Percentiles rank a stretch among this genome's conserved stretches.
Conservation (phyloP, 2,888 invertebrate species). For the Lordiphosa fenestrarum region DNA sequence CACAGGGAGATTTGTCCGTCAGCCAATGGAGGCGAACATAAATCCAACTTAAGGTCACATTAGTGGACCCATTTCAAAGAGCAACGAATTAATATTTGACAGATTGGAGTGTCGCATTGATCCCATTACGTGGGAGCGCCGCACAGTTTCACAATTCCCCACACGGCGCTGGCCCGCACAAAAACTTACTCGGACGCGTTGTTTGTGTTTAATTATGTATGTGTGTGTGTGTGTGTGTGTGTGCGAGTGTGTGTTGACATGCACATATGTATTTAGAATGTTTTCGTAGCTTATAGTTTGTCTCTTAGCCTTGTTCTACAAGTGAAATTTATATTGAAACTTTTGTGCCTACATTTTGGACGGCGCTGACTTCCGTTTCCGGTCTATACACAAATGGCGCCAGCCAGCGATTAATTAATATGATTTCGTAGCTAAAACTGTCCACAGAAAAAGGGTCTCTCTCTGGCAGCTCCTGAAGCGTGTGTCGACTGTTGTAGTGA, state of each 20-base stretch:
- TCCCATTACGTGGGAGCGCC: constrained; percentile 47
- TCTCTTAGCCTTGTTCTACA: constrained; percentile 35
- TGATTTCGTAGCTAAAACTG: constrained; percentile 43
- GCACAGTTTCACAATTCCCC: constrained; percentile 10
- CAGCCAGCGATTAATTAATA: constrained; percentile 65
- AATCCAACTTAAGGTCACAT: constrained; percentile 22
- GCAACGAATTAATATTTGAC: constrained; percentile 42
- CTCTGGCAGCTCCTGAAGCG: background rate
- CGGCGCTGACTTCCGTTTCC: constrained; percentile 64
- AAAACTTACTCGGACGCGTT: constrained; percentile 18
- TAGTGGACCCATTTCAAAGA: constrained; percentile 46
- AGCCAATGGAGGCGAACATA: background rate
- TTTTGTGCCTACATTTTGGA: constrained; percentile 14
- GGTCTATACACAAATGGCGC: constrained; percentile 69
- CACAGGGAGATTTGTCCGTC: no score
- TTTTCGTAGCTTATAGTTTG: constrained; percentile 3
- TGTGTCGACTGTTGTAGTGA: no score
- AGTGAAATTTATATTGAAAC: constrained; percentile 50
- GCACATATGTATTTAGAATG: constrained; percentile 35
- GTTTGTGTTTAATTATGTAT: constrained; percentile 69
- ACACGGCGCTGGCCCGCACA: background rate
- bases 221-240: constrained; percentile 16
- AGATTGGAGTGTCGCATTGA: constrained; percentile 48
- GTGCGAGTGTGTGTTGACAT: constrained; percentile 40
- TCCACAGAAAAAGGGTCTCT: constrained; percentile 6